Evolutionary conservation across 2,797 vertebrate genomes (phyloP).

Genomic region (Meda fulgida): DNA sequence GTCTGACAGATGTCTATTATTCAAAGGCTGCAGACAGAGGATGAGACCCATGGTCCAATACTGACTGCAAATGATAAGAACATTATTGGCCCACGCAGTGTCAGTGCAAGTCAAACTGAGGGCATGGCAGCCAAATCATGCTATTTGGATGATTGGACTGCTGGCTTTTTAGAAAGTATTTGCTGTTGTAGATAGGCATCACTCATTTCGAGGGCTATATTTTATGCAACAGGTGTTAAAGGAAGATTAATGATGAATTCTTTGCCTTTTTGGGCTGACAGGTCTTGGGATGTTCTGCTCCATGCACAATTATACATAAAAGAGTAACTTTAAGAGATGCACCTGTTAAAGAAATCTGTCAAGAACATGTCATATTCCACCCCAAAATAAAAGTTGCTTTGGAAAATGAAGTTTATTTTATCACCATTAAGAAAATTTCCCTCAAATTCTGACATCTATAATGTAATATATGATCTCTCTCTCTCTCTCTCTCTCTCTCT

Average conservation of each 20-base stretch:
- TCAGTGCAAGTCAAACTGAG: slow-evolving; percentile 27
- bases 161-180: not conserved
- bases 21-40: slow-evolving; percentile 13
- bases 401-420: not conserved
- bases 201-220: not conserved
- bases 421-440: not conserved
- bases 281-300: not conserved
- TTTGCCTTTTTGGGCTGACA: too few species aligned
- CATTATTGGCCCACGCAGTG: not conserved
- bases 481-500: not conserved
- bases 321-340: not conserved
- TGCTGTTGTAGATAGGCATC: not conserved
- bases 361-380: not conserved
- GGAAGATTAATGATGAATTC: too few species aligned
- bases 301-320: not conserved
- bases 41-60: not conserved
- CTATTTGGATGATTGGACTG: not conserved
- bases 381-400: not conserved
- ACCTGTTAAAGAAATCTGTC: not conserved
- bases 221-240: not conserved
- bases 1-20: slow-evolving; percentile 21
- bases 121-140: not conserved
- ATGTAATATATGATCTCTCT: not conserved
- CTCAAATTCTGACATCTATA: too few species aligned
- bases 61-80: slow-evolving; percentile 35